These are phyloP conservation scores for Orius insidiosus DNA, from an alignment of 1,140 invertebrate genomes.

Conservation along the genomic window DNA sequence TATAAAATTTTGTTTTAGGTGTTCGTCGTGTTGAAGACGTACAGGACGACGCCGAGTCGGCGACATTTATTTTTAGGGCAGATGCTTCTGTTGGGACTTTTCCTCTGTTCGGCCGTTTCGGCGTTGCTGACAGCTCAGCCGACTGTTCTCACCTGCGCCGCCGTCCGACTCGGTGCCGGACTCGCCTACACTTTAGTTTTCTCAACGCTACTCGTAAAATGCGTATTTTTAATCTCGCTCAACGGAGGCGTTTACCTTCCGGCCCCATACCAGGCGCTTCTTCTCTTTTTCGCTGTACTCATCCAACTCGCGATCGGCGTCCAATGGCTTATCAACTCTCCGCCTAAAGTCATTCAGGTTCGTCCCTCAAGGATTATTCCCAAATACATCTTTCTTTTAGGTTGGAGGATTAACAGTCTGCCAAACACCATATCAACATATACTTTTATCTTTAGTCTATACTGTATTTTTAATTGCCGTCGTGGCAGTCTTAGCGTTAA, in stretches of 20 bases:
- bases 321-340: slow-evolving; percentile 65
- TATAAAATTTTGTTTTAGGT: slow-evolving; percentile 13
- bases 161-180: slow-evolving; percentile 68
- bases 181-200: slow-evolving; percentile 79
- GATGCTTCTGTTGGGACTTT: slow-evolving; percentile 71
- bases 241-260: slow-evolving; percentile 85
- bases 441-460: slow-evolving; percentile 64
- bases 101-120: slow-evolving; percentile 61
- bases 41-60: slow-evolving; percentile 61
- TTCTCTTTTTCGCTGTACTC: slow-evolving; percentile 75
- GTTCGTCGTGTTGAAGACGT: slow-evolving; percentile 29
- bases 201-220: slow-evolving; percentile 80
- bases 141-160: slow-evolving; percentile 60
- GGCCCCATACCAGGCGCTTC: slow-evolving; percentile 68
- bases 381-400: slow-evolving; percentile 9
- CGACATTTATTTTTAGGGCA: slow-evolving; percentile 82
- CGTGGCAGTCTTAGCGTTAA: slow-evolving; percentile 64
- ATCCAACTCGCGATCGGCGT: slow-evolving; percentile 77
- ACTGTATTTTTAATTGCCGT: slow-evolving; percentile 65
- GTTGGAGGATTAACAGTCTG: slow-evolving; percentile 28
- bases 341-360: slow-evolving; percentile 38
- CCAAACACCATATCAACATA: slow-evolving; percentile 43
- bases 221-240: slow-evolving; percentile 78
- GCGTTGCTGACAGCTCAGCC: slow-evolving; percentile 64
- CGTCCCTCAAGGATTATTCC: not conserved